Evolutionary conservation across 2,797 vertebrate genomes (phyloP).

Genomic region (Peromyscus aztecus): DNA sequence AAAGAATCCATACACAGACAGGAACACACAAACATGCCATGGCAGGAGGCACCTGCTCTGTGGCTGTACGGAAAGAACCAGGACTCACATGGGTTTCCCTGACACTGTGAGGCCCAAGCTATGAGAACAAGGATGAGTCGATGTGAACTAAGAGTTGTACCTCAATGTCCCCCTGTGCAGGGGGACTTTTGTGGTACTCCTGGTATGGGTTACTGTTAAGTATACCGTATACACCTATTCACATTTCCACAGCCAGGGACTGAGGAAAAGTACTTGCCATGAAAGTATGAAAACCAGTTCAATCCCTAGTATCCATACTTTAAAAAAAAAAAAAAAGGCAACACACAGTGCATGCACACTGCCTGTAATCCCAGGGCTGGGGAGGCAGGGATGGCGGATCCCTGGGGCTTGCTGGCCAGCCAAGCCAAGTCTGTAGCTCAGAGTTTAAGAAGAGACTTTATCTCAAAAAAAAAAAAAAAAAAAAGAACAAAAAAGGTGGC

Average conservation of each 20-base stretch:
- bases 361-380: background rate
- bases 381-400: background rate
- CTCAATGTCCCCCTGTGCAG: background rate
- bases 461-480: too few relatives aligned
- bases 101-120: background rate
- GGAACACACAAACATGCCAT: background rate
- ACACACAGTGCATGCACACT: background rate
- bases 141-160: background rate
- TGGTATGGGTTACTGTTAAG: background rate
- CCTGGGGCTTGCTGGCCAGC: too few relatives aligned
- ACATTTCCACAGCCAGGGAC: background rate
- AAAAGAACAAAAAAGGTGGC: too few relatives aligned
- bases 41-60: background rate
- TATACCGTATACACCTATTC: too few relatives aligned
- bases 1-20: background rate
- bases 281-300: background rate
- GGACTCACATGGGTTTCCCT: background rate
- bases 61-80: background rate
- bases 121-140: background rate
- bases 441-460: background rate
- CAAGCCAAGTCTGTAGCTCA: background rate
- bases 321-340: background rate
- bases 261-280: background rate
- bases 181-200: background rate
- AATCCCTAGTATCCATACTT: background rate